Percentiles rank a stretch among this genome's conserved stretches.
Conservation (phyloP, 2,888 invertebrate species). For the Pyrocoelia pectoralis region DNA sequence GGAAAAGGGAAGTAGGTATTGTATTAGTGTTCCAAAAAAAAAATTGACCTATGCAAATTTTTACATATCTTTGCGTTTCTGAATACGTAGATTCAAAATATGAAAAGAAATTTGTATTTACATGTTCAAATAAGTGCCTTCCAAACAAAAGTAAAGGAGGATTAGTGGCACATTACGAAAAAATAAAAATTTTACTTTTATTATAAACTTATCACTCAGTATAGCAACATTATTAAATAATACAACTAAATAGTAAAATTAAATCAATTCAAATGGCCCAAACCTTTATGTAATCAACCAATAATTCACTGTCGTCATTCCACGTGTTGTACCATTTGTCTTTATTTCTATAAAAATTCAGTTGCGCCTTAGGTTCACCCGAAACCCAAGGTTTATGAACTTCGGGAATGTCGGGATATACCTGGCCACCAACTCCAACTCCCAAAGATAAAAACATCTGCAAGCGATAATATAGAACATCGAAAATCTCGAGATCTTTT, state of each 20-base stretch:
- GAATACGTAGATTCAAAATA: too few species aligned
- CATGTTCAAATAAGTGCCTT: too few species aligned
- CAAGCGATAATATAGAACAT: slow-evolving; percentile 45
- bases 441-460: slow-evolving; percentile 81
- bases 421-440: slow-evolving; percentile 79
- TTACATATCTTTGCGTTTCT: too few species aligned
- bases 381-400: slow-evolving; percentile 79
- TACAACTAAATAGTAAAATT: neutral
- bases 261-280: slow-evolving; percentile 62
- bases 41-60: too few species aligned
- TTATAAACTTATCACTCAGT: too few species aligned
- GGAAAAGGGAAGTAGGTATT: too few species aligned
- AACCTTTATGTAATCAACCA: slow-evolving; percentile 73
- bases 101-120: too few species aligned
- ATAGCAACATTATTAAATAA: too few species aligned
- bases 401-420: slow-evolving; percentile 68
- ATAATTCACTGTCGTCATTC: slow-evolving; percentile 66
- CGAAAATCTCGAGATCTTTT: slow-evolving; percentile 62
- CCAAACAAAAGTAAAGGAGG: too few species aligned
- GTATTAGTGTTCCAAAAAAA: too few species aligned
- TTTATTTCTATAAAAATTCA: slow-evolving; percentile 71
- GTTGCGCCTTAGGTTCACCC: slow-evolving; percentile 68
- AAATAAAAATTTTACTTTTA: too few species aligned
- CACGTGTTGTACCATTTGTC: slow-evolving; percentile 73
- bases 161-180: too few species aligned